A percentile compares a stretch with the other conserved stretches of the same genome.
Conservation (phyloP, 2,797 vertebrate species). For the Limosa lapponica region DNA sequence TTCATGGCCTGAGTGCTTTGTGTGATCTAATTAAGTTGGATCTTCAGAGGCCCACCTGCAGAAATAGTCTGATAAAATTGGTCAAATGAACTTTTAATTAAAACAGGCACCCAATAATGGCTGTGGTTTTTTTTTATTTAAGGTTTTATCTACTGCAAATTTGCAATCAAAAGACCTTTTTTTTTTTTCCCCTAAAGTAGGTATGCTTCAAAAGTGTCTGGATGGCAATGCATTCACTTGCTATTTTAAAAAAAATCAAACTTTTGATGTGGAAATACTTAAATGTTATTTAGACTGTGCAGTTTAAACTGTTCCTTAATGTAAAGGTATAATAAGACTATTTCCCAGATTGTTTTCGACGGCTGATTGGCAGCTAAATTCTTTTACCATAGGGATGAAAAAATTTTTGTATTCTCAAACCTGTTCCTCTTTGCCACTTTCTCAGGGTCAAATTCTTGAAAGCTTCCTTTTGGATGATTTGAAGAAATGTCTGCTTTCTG, state of each 20-base stretch:
- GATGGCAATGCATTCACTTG: background rate
- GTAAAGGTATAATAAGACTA: background rate
- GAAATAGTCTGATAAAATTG: background rate
- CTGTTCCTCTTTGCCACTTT: background rate
- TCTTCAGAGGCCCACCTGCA: background rate
- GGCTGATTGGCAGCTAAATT: background rate
- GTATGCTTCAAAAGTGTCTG: background rate
- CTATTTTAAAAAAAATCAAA: background rate
- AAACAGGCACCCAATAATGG: background rate
- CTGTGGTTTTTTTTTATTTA: background rate
- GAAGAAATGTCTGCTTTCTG: background rate
- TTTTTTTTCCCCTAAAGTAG: background rate
- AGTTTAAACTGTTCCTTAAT: slow-evolving; percentile 7
- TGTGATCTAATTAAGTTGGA: background rate
- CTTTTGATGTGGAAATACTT: slow-evolving; percentile 31
- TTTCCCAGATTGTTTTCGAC: background rate
- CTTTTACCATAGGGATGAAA: background rate
- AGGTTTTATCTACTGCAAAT: background rate
- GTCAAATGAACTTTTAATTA: slow-evolving; percentile 7
- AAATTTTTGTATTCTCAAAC: background rate
- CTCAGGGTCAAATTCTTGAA: background rate
- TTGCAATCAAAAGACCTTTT: background rate
- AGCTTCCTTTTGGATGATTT: background rate
- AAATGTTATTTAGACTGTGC: background rate
- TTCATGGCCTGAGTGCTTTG: background rate